Conservation (phyloP, 2,797 vertebrate species). For the Morelia viridis region DNA sequence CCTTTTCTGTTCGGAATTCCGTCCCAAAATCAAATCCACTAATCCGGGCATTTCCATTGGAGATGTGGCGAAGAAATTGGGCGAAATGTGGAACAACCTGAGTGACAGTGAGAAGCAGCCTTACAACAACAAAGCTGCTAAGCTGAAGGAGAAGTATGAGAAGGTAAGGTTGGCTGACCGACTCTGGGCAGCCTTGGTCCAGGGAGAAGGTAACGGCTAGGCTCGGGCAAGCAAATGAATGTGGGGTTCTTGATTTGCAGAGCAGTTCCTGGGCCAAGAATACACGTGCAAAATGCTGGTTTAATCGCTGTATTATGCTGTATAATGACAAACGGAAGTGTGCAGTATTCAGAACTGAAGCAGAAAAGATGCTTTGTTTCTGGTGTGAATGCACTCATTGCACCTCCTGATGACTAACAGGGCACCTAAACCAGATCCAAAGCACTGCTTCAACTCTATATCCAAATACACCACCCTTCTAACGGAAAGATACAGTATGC, state of each 20-base stretch:
- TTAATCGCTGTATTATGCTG: background rate
- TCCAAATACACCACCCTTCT: background rate
- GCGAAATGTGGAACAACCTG: conserved; percentile 86
- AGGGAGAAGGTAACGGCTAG: background rate
- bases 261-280: background rate
- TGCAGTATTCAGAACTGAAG: background rate
- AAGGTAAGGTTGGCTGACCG: conserved; percentile 74
- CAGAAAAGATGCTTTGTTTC: background rate
- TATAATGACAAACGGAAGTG: background rate
- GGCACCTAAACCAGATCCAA: too few species aligned
- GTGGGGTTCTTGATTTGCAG: too few species aligned
- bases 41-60: conserved; percentile 84
- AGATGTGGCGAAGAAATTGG: conserved; percentile 85
- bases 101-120: conserved; percentile 83
- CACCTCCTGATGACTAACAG: background rate
- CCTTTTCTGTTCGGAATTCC: conserved; percentile 86
- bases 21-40: conserved; percentile 86
- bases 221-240: background rate
- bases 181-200: background rate
- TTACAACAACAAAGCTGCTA: conserved; percentile 82
- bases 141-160: conserved; percentile 89
- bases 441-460: background rate
- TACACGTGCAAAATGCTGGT: too few species aligned
- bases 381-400: background rate
- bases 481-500: background rate